A percentile compares a stretch with the other conserved stretches of the same genome.
Conservation (phyloP, 2,797 vertebrate species). For the Emydoidea blandingii region DNA sequence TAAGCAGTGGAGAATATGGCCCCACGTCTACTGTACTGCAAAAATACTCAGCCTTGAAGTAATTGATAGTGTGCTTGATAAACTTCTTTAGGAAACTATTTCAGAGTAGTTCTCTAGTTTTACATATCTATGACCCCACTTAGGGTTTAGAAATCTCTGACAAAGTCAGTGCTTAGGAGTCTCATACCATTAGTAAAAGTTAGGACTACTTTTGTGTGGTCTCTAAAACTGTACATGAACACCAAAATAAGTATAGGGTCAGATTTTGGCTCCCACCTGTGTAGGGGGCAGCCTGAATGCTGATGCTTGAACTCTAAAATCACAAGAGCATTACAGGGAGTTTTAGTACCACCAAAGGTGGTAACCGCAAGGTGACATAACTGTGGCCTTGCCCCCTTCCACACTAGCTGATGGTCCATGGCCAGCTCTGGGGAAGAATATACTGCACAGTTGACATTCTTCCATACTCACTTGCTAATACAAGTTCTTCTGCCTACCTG, state of each 20-base stretch:
- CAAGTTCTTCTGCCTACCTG: neutral
- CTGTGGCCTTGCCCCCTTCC: neutral
- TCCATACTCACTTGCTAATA: neutral
- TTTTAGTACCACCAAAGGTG: neutral
- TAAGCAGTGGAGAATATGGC: neutral
- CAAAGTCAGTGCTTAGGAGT: neutral
- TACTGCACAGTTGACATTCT: neutral
- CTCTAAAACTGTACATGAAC: neutral
- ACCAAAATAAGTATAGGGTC: neutral
- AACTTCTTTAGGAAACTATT: neutral
- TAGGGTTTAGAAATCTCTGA: conserved; percentile 2
- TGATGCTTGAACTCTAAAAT: neutral
- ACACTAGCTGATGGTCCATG: neutral
- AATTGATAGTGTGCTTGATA: neutral
- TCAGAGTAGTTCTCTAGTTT: neutral
- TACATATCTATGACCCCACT: conserved; percentile 7
- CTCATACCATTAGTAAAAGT: neutral
- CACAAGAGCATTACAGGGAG: neutral
- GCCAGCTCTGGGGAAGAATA: neutral
- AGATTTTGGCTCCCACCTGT: neutral
- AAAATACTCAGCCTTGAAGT: neutral
- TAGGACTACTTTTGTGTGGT: neutral
- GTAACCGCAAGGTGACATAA: neutral
- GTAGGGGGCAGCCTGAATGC: neutral
- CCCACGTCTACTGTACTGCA: neutral